Evolutionary conservation across 1,140 invertebrate species (phyloP), one percentile per base, ranked within the genome.

Genomic region (Zaprionus taronus): DNA sequence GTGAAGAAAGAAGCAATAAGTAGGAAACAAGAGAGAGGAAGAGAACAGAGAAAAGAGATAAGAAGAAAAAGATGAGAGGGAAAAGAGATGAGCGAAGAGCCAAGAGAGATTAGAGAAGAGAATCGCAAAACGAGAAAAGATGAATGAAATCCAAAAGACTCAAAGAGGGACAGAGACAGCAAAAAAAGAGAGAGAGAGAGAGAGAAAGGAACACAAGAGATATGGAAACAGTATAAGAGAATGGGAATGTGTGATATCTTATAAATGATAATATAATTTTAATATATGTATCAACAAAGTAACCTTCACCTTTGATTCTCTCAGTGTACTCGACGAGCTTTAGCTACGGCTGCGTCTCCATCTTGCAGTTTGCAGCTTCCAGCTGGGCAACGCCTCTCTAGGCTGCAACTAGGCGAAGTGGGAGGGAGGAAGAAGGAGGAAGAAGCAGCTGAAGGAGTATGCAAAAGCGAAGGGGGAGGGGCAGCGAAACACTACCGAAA

Each of bases 401-500:
- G 49, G 28, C 55, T 31, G 53, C 44, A 47, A 51, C 44, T 75
- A 73, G 55, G 22, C 34, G 56, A 61, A 31, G 24, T 2, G 31
- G 6, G 2, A 22, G 44, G 7, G n/a, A n/a, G n/a, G n/a, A n/a
- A n/a, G n/a, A n/a, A n/a, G 1, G 5, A 14, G 7, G 5, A 17
- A 44, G 17, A 31, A 12, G 17, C n/a, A 56, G 14, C 11, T 24
- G 58, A n/a, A 44, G 17, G 17, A 20, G 14, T 20, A 9, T 28
- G 38, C 38, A 24, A 20, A 20, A 1, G 5, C 20, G 31, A 0
- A 11, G 20, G 3, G 26, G 44, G 12, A 20, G 53, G 7, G 11
- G 53, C 67, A 34, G 60, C 67, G 36, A 38, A 62, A 61, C 65
- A 80, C 86, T 90, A 91, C 85, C 70, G 86, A 85, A 90, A 90